These are phyloP conservation scores for Xerus inauris DNA, from an alignment of 2,113 vertebrate species.

Conservation along the genomic window DNA sequence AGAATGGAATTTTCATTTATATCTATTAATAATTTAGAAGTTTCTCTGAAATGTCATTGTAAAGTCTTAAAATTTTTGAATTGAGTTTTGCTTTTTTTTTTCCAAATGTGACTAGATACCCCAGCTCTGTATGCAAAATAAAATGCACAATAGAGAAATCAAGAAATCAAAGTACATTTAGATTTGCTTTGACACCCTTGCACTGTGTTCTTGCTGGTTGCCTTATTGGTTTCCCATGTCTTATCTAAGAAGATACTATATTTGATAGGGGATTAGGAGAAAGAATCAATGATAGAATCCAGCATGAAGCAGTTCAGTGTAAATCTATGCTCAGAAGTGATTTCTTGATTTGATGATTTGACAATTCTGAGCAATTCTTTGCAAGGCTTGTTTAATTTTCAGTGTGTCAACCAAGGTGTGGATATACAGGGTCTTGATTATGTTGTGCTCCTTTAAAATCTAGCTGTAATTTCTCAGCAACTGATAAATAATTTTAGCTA, in stretches of 20 bases:
- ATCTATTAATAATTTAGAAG: background rate
- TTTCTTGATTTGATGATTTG: background rate
- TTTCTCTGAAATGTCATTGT: background rate
- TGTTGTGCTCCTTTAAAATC: background rate
- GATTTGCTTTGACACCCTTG: background rate
- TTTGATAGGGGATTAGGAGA: background rate
- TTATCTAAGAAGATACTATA: background rate
- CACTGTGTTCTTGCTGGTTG: background rate
- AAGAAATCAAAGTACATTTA: slow-evolving; percentile 1
- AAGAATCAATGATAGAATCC: background rate
- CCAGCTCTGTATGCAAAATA: background rate
- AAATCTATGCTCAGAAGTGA: background rate
- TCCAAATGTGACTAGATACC: background rate
- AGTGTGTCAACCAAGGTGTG: background rate
- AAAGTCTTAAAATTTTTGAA: background rate
- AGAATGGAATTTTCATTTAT: background rate
- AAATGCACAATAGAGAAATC: background rate
- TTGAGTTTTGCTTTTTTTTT: background rate
- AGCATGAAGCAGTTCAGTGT: background rate
- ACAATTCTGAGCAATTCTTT: slow-evolving; percentile 18
- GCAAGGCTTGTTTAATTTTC: slow-evolving; percentile 1
- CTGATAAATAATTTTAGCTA: background rate
- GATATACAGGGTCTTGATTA: background rate
- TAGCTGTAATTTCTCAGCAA: background rate
- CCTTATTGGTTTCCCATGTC: background rate